phyloP scores from a whole-genome alignment of 2,888 invertebrate genomes.

The Boloria selene region DNA sequence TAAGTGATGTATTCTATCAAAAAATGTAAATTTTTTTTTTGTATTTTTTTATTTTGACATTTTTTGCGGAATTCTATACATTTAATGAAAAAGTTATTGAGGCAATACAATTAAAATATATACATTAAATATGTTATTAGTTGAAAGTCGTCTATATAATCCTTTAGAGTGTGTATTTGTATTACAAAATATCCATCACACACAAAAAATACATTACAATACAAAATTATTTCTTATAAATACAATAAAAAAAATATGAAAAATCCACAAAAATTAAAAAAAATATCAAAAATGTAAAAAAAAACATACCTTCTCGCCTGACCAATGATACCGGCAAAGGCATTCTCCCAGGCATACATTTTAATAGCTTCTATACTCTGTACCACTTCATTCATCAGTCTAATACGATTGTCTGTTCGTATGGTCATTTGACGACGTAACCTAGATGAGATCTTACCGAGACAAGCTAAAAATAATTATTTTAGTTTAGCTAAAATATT shows the following conservation, averaged over 20 bases:
- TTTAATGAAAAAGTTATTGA: no score
- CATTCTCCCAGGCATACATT: conserved; percentile 94
- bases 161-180: no score
- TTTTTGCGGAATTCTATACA: no score
- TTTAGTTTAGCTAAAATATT: neutral
- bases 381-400: conserved; percentile 94
- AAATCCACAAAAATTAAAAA: neutral
- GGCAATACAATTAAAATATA: no score
- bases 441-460: conserved; percentile 86
- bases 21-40: no score
- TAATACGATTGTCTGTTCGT: conserved; percentile 91
- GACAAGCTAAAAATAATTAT: conserved; percentile 76
- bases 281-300: neutral
- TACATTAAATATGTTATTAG: no score
- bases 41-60: no score
- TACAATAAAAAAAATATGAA: neutral
- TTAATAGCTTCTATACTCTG: conserved; percentile 92
- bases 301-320: conserved; percentile 84
- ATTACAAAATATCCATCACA: no score
- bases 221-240: neutral
- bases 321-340: conserved; percentile 88
- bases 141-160: no score
- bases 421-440: conserved; percentile 87
- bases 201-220: no score
- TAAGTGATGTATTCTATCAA: no score